Conservation (phyloP, 2,888 invertebrate genomes). For the Adela reaumurella region DNA sequence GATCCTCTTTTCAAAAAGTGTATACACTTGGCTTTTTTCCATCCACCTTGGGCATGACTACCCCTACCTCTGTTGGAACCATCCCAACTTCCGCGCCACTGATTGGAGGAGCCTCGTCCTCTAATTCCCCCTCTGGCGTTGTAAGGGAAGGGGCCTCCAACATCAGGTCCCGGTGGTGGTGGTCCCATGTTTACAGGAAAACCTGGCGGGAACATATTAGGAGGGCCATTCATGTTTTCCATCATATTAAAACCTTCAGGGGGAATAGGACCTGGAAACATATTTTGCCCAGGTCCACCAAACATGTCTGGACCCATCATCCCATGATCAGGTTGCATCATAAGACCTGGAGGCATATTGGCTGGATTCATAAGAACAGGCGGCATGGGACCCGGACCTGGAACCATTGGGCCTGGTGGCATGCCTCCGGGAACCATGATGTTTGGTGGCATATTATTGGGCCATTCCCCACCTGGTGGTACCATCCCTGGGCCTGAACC, state of each 20-base stretch:
- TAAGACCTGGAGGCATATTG: slow-evolving; percentile 31
- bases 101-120: slow-evolving; percentile 46
- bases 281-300: slow-evolving; percentile 25
- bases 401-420: slow-evolving; percentile 26
- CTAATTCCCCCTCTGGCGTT: slow-evolving; percentile 53
- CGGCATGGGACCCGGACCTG: slow-evolving; percentile 29
- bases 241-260: slow-evolving; percentile 37
- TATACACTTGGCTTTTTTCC: slow-evolving; percentile 63
- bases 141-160: slow-evolving; percentile 33
- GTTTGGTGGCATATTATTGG: slow-evolving; percentile 33
- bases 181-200: slow-evolving; percentile 41
- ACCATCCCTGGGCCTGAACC: slow-evolving; percentile 25
- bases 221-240: slow-evolving; percentile 23
- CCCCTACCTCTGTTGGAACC: slow-evolving; percentile 42
- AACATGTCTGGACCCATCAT: slow-evolving; percentile 47
- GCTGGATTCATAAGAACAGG: slow-evolving; percentile 19
- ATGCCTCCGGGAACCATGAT: slow-evolving; percentile 31
- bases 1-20: slow-evolving; percentile 77
- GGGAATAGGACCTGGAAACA: slow-evolving; percentile 27
- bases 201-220: slow-evolving; percentile 48
- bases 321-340: slow-evolving; percentile 48
- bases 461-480: slow-evolving; percentile 34
- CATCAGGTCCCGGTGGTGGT: slow-evolving; percentile 30
- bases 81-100: slow-evolving; percentile 52
- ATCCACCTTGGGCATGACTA: slow-evolving; percentile 44